Conservation (phyloP, 1,140 invertebrate species). For the Drosophila tani region DNA sequence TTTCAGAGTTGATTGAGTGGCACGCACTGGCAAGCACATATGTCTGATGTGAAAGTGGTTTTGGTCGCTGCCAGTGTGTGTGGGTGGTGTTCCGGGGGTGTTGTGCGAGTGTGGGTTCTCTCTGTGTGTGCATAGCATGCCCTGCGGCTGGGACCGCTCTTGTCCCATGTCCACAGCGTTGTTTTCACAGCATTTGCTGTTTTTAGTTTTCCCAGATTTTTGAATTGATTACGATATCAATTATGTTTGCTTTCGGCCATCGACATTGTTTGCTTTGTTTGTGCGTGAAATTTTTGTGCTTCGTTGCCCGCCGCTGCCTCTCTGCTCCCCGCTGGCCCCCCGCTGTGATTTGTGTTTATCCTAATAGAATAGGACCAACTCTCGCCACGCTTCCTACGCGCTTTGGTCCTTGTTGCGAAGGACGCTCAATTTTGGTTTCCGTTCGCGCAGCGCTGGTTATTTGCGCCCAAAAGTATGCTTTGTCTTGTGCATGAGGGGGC, state of each 20-base stretch:
- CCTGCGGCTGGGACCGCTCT: conserved; percentile 61
- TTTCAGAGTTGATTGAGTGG: conserved; percentile 83
- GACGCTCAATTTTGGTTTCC: conserved; percentile 67
- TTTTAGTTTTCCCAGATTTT: conserved; percentile 80
- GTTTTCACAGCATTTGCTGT: conserved; percentile 78
- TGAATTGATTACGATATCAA: conserved; percentile 84
- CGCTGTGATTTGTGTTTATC: conserved; percentile 62
- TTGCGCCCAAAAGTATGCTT: conserved; percentile 80
- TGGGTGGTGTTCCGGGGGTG: background rate
- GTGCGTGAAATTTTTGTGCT: conserved; percentile 64
- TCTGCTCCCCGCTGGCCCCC: background rate
- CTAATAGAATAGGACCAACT: conserved; percentile 69
- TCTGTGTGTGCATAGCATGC: conserved; percentile 59
- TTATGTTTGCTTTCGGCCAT: conserved; percentile 81
- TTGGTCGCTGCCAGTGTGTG: conserved; percentile 3
- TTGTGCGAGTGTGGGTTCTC: conserved; percentile 2
- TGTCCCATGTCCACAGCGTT: conserved; percentile 60
- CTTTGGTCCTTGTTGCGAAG: conserved; percentile 38
- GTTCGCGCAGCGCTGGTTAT: conserved; percentile 66
- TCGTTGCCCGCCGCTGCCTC: background rate
- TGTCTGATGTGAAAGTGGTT: conserved; percentile 48
- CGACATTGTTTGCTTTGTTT: conserved; percentile 75
- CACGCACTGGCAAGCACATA: conserved; percentile 75
- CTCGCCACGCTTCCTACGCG: conserved; percentile 19
- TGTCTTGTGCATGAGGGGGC: conserved; percentile 56